phyloP scores from a whole-genome alignment of 2,113 vertebrate species.

The Bos taurus region DNA sequence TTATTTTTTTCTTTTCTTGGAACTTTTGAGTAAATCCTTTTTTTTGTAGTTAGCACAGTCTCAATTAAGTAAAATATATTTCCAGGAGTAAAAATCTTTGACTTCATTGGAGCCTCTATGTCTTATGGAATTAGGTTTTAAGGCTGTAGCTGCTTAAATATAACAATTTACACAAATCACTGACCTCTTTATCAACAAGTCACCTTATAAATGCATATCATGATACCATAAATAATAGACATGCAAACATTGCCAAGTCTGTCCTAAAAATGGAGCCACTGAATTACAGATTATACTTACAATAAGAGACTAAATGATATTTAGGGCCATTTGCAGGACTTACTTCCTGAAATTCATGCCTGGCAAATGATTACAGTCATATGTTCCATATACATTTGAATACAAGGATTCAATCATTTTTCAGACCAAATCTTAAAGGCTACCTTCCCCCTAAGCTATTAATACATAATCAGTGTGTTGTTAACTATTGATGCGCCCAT shows the following conservation, averaged over 20 bases:
- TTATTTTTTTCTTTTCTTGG: not conserved
- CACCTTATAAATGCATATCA: not conserved
- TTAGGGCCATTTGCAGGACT: not conserved
- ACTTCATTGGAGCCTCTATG: not conserved
- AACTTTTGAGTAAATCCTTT: not conserved
- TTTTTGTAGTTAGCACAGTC: not conserved
- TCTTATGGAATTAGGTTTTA: not conserved
- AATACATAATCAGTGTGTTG: not conserved
- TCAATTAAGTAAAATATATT: not conserved
- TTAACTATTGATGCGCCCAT: not conserved
- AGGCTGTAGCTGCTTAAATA: not conserved
- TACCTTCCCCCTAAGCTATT: not conserved
- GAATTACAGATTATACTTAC: not conserved
- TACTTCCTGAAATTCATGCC: not conserved
- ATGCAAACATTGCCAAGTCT: not conserved
- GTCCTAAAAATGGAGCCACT: not conserved
- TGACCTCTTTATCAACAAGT: not conserved
- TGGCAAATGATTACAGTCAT: not conserved
- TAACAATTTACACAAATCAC: not conserved
- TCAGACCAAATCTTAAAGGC: not conserved
- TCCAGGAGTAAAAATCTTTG: not conserved
- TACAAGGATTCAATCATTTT: not conserved
- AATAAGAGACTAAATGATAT: not conserved
- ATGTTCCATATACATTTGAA: conserved; percentile 11
- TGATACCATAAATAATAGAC: not conserved